phyloP scores from a whole-genome alignment of 2,888 invertebrate species.

The Thereva nobilitata region DNA sequence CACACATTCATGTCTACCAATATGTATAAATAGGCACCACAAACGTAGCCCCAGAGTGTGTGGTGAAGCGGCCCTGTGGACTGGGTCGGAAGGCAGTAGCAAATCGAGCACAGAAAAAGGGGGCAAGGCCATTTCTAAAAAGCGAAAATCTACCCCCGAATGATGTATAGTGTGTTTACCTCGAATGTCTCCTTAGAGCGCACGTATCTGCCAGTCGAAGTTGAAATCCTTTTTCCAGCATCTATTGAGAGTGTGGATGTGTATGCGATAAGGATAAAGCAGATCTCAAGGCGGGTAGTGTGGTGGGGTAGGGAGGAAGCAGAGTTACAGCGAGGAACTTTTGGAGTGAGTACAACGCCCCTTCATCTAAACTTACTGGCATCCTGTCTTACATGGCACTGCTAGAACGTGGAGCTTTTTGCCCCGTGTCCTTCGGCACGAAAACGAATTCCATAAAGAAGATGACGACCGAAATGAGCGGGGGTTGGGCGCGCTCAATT shows the following conservation, averaged over 20 bases:
- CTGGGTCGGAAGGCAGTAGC: neutral
- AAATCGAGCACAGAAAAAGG: slow-evolving; percentile 33
- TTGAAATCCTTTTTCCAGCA: slow-evolving; percentile 1
- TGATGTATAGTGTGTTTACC: slow-evolving; percentile 35
- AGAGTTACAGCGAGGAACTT: too few species aligned
- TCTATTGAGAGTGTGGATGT: neutral
- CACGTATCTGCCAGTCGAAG: slow-evolving; percentile 19
- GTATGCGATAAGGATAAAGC: neutral
- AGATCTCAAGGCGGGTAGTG: neutral
- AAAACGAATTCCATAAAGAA: too few species aligned
- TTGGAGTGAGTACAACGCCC: too few species aligned
- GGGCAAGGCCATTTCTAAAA: slow-evolving; percentile 34
- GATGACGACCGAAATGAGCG: too few species aligned
- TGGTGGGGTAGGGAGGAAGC: neutral
- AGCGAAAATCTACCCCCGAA: slow-evolving; percentile 26
- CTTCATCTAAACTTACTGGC: too few species aligned
- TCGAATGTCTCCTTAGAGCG: slow-evolving; percentile 27
- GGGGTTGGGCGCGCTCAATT: too few species aligned
- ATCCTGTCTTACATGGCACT: too few species aligned
- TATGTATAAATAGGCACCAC: neutral
- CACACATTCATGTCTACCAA: neutral
- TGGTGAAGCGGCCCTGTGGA: slow-evolving; percentile 8
- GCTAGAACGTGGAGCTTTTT: too few species aligned
- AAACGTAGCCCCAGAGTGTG: slow-evolving; percentile 21
- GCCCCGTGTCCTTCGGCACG: too few species aligned